phyloP scores from a whole-genome alignment of 1,140 invertebrate genomes.

The Drosophila nigromelanica region DNA sequence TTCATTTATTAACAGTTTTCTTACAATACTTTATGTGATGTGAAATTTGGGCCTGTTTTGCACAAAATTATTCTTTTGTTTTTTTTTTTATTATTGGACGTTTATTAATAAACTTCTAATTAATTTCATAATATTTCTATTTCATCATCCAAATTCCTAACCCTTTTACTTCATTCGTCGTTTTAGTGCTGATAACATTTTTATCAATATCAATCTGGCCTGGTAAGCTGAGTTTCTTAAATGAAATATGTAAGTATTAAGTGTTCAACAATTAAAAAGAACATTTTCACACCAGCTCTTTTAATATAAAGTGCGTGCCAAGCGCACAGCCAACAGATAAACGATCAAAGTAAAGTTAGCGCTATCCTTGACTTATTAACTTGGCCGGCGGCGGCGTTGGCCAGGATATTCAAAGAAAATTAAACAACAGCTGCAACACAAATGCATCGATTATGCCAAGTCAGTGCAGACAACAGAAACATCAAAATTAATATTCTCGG shows the following conservation, averaged over 20 bases:
- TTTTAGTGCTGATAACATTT: too few species aligned
- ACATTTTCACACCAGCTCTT: neutral
- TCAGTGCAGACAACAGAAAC: slow-evolving; percentile 48
- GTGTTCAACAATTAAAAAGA: neutral
- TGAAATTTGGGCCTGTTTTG: too few species aligned
- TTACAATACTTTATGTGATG: too few species aligned
- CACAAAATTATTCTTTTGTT: too few species aligned
- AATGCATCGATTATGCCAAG: slow-evolving; percentile 73
- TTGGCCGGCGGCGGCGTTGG: slow-evolving; percentile 47
- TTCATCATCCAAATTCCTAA: too few species aligned
- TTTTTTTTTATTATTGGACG: too few species aligned
- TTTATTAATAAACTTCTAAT: too few species aligned
- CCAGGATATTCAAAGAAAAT: slow-evolving; percentile 59
- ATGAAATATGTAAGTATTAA: neutral
- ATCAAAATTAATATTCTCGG: slow-evolving; percentile 79
- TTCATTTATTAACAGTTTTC: too few species aligned
- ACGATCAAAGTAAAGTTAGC: slow-evolving; percentile 52
- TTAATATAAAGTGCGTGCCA: slow-evolving; percentile 13
- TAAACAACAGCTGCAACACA: slow-evolving; percentile 41
- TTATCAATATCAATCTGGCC: too few species aligned
- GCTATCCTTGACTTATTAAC: slow-evolving; percentile 68
- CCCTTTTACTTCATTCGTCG: too few species aligned
- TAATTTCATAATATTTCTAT: too few species aligned
- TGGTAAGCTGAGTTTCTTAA: too few species aligned
- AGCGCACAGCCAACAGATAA: neutral